A percentile compares a stretch with the other conserved stretches of the same genome.
phyloP scores from a whole-genome alignment of 2,888 invertebrate species.

The Synanthedon formicaeformis region DNA sequence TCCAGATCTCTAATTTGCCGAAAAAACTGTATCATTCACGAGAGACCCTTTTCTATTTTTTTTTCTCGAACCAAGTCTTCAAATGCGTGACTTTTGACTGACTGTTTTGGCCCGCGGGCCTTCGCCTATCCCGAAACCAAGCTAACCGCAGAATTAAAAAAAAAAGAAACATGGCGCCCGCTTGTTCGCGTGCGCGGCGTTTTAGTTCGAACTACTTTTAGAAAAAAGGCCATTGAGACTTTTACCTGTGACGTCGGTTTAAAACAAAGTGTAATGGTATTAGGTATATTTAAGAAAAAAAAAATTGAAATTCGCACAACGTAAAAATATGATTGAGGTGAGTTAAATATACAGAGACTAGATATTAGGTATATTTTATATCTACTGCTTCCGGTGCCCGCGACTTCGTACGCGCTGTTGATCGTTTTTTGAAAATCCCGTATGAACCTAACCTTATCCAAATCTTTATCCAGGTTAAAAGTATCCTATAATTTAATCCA shows the following conservation, averaged over 20 bases:
- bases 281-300: background rate
- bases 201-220: constrained; percentile 45
- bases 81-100: constrained; percentile 68
- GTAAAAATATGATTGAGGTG: background rate
- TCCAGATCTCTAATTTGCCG: constrained; percentile 64
- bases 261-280: constrained; percentile 3
- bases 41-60: constrained; percentile 42
- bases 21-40: constrained; percentile 67
- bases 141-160: constrained; percentile 46
- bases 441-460: too few relatives aligned
- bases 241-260: constrained; percentile 45
- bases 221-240: constrained; percentile 39
- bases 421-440: too few relatives aligned
- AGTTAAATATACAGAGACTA: too few relatives aligned
- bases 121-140: constrained; percentile 35
- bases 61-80: constrained; percentile 17
- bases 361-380: too few relatives aligned
- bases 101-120: constrained; percentile 57
- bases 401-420: too few relatives aligned
- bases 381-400: too few relatives aligned
- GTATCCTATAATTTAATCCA: too few relatives aligned
- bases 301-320: background rate
- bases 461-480: too few relatives aligned
- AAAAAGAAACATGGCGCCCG: constrained; percentile 49
- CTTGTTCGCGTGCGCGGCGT: constrained; percentile 45